phyloP scores from a whole-genome alignment of 2,113 vertebrate species.

The Pardalotus punctatus region DNA sequence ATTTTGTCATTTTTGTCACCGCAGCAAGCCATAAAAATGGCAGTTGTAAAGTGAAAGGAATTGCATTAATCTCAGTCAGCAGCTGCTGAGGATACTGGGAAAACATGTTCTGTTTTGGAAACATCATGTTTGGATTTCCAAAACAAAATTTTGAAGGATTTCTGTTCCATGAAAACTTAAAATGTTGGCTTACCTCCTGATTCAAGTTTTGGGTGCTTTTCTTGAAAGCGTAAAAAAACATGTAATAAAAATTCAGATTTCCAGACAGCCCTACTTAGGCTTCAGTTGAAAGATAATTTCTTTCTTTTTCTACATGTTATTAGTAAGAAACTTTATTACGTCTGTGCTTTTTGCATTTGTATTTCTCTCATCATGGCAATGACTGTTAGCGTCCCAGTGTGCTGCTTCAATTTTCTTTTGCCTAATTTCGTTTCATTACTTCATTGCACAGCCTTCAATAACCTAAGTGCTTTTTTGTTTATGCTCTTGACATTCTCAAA shows the following conservation, averaged over 20 bases:
- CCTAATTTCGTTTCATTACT: neutral
- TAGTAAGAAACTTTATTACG: neutral
- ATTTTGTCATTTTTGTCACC: neutral
- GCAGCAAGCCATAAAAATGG: neutral
- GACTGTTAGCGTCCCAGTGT: neutral
- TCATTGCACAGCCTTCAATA: neutral
- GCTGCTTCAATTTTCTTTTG: neutral
- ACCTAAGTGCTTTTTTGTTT: neutral
- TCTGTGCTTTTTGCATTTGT: neutral
- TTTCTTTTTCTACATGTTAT: neutral
- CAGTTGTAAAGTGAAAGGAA: neutral
- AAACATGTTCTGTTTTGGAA: constrained; percentile 43
- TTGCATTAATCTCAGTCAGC: neutral
- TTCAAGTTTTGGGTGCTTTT: neutral
- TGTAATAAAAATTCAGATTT: neutral
- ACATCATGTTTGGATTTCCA: constrained; percentile 39
- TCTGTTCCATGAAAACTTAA: constrained; percentile 10
- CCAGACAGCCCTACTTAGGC: neutral
- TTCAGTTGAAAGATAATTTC: neutral
- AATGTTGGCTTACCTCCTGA: constrained; percentile 3
- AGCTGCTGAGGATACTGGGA: constrained; percentile 17
- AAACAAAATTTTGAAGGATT: constrained; percentile 37
- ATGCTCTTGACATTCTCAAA: neutral
- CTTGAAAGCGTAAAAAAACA: neutral
- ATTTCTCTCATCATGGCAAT: neutral